Percentiles rank a stretch among this genome's conserved stretches.
These are phyloP conservation scores for Drosophila funebris DNA, from an alignment of 1,140 invertebrate species.

Conservation along the genomic window DNA sequence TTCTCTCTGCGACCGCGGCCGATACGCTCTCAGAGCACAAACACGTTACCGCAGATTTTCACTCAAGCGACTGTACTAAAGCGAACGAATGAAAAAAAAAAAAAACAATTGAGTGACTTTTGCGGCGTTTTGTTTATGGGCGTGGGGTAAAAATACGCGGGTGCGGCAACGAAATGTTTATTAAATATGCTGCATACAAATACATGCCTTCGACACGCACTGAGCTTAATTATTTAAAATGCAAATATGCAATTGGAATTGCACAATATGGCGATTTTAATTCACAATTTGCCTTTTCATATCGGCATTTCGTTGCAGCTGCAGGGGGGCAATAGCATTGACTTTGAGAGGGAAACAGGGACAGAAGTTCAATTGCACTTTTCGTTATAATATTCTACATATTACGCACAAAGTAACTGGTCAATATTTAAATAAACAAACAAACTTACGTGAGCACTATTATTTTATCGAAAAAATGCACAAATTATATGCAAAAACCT, in stretches of 20 bases:
- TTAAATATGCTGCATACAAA: conserved; percentile 8
- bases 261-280: conserved; percentile 71
- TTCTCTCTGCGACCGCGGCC: background rate
- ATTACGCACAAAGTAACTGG: background rate
- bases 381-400: background rate
- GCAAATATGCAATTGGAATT: conserved; percentile 8
- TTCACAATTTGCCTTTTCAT: conserved; percentile 63
- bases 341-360: conserved; percentile 31
- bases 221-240: background rate
- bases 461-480: conserved; percentile 29
- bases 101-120: conserved; percentile 63
- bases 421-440: background rate
- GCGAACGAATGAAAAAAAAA: conserved; percentile 66
- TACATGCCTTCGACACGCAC: background rate
- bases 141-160: conserved; percentile 52
- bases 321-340: conserved; percentile 48
- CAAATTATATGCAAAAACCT: conserved; percentile 39
- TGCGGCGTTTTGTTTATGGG: conserved; percentile 80
- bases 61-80: conserved; percentile 81
- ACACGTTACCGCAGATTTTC: conserved; percentile 31
- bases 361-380: conserved; percentile 10
- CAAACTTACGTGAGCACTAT: conserved; percentile 52
- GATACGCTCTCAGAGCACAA: conserved; percentile 21
- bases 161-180: conserved; percentile 16
- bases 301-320: conserved; percentile 58